Evolutionary conservation across 2,888 invertebrate genomes (phyloP), one percentile per base, ranked within the genome.

Genomic region (Melieria picta): DNA sequence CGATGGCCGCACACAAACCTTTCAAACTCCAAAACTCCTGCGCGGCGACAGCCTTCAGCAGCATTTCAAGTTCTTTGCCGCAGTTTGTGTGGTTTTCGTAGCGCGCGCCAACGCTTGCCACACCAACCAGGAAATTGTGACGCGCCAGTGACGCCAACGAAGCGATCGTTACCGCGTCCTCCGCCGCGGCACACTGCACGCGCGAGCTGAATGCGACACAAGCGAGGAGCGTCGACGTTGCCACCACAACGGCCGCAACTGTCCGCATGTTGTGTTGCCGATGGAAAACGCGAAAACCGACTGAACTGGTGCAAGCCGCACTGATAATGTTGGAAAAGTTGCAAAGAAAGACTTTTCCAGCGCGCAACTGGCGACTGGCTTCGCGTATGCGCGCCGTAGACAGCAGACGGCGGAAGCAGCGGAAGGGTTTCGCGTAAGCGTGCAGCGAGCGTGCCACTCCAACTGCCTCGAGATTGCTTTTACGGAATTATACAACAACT

Each of bases 91-190:
- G 69, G 68, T 78, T 80, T 72, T 78, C 77, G 64, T 74, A 74
- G 42, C 73, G 74, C 62, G 74, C 76, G 47, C 78, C 81, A 72
- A 77, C 75, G 67, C 76, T 74, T n/a, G 81, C 79, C 46, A 83
- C 75, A 45, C 82, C 83, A 73, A 81, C 79, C 67, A 82, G 79
- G 77, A 82, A 83, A 77, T 83, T 83, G 7, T 69, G 63, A 7
- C 75, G 73, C 50, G 69, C 68, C 62, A 78, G 68, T 57, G 70
- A 72, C 61, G 48, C 50, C 16, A 50, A 9, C 58, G 50, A 46
- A 13, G 16, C 13, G 55, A 5, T 10, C 5, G 56, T 30, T 13
- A 13, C 5, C 56, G 56, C 30, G 9, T 16, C 56, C 30, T 30
- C 7, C 56, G 13, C 7, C 5, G 56, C 56, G 2, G 11, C 56